Percentiles rank a stretch among this genome's conserved stretches.
phyloP scores from a whole-genome alignment of 2,113 vertebrate species.

The Leptocoma aspasia region DNA sequence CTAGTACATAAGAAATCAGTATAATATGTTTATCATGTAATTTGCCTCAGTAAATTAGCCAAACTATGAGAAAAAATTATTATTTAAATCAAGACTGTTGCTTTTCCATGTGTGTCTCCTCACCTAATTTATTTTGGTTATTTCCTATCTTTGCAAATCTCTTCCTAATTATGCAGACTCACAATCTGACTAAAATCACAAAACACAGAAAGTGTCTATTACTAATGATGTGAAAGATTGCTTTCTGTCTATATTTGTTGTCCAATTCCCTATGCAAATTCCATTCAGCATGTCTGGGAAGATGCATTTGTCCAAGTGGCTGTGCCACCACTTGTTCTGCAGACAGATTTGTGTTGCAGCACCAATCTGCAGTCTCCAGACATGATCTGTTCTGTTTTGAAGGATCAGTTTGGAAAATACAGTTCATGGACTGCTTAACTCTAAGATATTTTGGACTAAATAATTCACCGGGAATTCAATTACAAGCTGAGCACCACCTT shows the following conservation, averaged over 20 bases:
- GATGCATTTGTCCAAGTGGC: not conserved
- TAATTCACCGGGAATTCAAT: not conserved
- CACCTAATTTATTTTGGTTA: slow-evolving; percentile 18
- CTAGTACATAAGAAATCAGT: not conserved
- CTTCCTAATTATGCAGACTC: not conserved
- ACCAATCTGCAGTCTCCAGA: not conserved
- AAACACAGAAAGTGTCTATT: not conserved
- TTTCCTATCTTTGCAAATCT: not conserved
- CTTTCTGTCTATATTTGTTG: not conserved
- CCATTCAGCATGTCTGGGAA: not conserved
- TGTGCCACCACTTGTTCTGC: not conserved
- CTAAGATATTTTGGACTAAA: not conserved
- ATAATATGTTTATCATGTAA: not conserved
- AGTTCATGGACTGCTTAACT: not conserved
- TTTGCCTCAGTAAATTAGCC: slow-evolving; percentile 24
- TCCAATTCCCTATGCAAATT: not conserved
- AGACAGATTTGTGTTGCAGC: not conserved
- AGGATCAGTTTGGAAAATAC: not conserved
- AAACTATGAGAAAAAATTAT: not conserved
- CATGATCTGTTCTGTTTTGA: rapidly evolving
- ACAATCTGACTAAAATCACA: not conserved
- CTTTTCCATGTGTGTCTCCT: not conserved
- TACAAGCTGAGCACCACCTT: not conserved
- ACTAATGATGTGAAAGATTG: not conserved
- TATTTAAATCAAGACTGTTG: not conserved